phyloP scores from a whole-genome alignment of 2,113 vertebrate species.

The Microcebus griseorufus region DNA sequence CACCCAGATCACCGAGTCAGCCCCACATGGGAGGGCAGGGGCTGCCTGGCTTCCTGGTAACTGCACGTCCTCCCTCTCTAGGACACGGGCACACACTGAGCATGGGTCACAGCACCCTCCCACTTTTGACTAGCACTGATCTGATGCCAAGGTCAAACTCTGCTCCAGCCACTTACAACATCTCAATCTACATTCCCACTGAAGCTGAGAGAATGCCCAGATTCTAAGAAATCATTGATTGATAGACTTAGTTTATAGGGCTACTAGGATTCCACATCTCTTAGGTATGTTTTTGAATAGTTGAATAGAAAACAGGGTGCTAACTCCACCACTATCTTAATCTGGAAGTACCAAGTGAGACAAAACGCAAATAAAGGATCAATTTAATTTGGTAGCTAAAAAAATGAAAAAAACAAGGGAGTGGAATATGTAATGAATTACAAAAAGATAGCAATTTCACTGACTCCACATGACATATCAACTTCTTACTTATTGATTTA shows the following conservation, averaged over 20 bases:
- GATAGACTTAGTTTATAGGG: not conserved
- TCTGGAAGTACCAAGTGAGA: not conserved
- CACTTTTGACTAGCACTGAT: not conserved
- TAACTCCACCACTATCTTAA: not conserved
- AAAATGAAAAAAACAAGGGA: not conserved
- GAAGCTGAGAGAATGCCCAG: not conserved
- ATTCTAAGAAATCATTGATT: not conserved
- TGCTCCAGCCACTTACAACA: not conserved
- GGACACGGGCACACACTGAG: not conserved
- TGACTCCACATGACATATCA: not conserved
- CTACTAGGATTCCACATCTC: not conserved
- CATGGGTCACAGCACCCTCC: not conserved
- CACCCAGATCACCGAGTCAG: not conserved
- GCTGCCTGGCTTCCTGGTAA: not conserved
- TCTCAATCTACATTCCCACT: not conserved
- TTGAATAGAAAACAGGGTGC: not conserved
- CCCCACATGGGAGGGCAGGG: not conserved
- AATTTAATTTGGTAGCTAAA: not conserved
- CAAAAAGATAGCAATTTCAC: not conserved
- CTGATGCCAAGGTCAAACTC: not conserved
- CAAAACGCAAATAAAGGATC: conserved; percentile 5
- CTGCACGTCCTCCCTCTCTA: not conserved
- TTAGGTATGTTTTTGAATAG: not conserved
- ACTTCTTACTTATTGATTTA: not conserved
- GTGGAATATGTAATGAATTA: not conserved